A percentile compares a stretch with the other conserved stretches of the same genome.
phyloP scores from a whole-genome alignment of 1,140 invertebrate species.

The Steinernema feltiae region DNA sequence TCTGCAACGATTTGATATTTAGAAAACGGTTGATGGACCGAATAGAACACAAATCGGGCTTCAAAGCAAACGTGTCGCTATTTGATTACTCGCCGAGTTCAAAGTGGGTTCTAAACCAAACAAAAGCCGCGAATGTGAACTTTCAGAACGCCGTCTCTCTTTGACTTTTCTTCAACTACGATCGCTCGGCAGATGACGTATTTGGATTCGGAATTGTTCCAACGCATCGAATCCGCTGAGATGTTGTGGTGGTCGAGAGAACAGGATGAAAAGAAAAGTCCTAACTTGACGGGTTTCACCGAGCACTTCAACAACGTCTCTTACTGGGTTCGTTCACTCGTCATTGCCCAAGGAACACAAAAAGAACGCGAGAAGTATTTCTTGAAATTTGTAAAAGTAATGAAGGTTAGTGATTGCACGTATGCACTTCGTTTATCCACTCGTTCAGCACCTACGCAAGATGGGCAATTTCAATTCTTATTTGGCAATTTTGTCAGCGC shows the following conservation, averaged over 20 bases:
- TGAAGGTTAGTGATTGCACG: conserved; percentile 70
- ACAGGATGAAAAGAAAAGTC: conserved; percentile 90
- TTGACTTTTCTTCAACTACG: conserved; percentile 37
- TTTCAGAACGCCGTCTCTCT: conserved; percentile 34
- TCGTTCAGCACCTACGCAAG: conserved; percentile 69
- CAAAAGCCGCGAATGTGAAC: too few species aligned
- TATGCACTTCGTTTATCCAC: not conserved
- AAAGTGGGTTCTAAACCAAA: conserved; percentile 13
- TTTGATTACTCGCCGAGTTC: not conserved
- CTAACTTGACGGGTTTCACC: conserved; percentile 90
- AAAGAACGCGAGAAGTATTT: conserved; percentile 92
- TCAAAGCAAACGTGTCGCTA: conserved; percentile 8
- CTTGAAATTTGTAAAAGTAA: conserved; percentile 94
- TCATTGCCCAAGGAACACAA: conserved; percentile 74
- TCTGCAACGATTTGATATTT: too few species aligned
- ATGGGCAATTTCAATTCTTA: conserved; percentile 99
- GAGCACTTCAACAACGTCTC: conserved; percentile 99
- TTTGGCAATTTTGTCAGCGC: conserved; percentile 84
- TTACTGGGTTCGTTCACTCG: conserved; percentile 81
- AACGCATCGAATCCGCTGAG: conserved; percentile 87
- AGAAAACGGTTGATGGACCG: conserved; percentile 40
- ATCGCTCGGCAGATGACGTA: conserved; percentile 94
- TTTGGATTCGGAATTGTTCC: conserved; percentile 86
- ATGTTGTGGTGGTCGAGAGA: conserved; percentile 91
- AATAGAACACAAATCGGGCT: conserved; percentile 35